Evolutionary conservation across 2,113 vertebrate species (phyloP), one percentile per base, ranked within the genome.

Genomic region (Psettodes erumei): DNA sequence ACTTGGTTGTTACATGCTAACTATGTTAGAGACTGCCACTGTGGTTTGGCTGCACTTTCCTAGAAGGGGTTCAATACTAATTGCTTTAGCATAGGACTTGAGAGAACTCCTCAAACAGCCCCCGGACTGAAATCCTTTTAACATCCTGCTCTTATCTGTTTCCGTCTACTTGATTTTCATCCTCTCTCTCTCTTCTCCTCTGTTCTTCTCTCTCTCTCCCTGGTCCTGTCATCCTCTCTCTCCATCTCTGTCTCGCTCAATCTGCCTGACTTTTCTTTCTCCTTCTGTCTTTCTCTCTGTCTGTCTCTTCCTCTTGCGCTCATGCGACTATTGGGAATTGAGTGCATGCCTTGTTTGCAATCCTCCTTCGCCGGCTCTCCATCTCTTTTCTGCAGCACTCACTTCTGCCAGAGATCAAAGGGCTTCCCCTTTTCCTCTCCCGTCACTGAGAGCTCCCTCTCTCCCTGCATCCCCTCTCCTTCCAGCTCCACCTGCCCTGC

Each of bases 351-450:
- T 87, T 91, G 87, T 93, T 93, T 91, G 90, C 90, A 87, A 82
- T 90, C 90, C 83, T 90, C 85, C 83, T 64, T 83, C n/a, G n/a
- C 69, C 89, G 65, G 71, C 81, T 88, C 67, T 81, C 84, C 56
- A 11, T 87, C 75, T 89, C 78, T 88, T 87, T 75, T 90, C 88
- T 89, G 86, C 85, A 74, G 80, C 66, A 25, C 84, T 90, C 88
- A 65, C 85, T 88, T 27, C 83, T 88, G 83, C 86, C 81, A 79
- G 70, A 93, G 93, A 95, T 94, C 93, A 95, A 95, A 94, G 93
- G 92, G 84, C 91, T 86, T 68, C 86, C 81, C 82, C 79, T 84
- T 88, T 81, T 91, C 54, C 87, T 88, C 87, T 87, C 77, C 64
- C 73, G 82, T 90, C 85, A 81, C 75, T 33, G 43, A 73, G 55